Evolutionary conservation across 2,113 vertebrate genomes (phyloP).

Genomic region (Mustelus asterias): DNA sequence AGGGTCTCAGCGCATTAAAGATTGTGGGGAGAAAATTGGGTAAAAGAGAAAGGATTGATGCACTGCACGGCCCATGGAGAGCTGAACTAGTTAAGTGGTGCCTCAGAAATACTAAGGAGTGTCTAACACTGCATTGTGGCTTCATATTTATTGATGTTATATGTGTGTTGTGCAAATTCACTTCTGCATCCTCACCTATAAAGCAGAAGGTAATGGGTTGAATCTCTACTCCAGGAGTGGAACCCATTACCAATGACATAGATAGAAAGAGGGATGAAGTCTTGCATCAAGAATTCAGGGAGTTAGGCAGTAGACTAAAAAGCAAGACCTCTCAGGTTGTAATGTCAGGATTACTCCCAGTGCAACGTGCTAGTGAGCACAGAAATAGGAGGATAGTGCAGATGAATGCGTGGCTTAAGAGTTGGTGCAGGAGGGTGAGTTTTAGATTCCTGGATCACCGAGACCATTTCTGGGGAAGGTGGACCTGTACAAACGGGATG

Average conservation of each 20-base stretch:
- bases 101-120: neutral
- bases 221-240: neutral
- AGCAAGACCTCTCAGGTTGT: too few species aligned
- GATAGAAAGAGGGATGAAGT: too few species aligned
- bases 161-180: neutral
- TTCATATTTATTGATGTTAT: neutral
- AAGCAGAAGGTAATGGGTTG: neutral
- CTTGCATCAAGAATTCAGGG: too few species aligned
- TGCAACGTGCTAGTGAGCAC: too few species aligned
- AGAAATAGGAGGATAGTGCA: too few species aligned
- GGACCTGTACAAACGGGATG: too few species aligned
- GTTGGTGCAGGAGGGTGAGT: too few species aligned
- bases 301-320: too few species aligned
- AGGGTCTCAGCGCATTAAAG: neutral
- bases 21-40: neutral
- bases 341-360: too few species aligned
- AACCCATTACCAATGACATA: neutral
- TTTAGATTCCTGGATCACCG: too few species aligned
- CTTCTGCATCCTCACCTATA: neutral
- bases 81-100: neutral
- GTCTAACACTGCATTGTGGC: neutral
- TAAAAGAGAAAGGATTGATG: neutral
- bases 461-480: too few species aligned
- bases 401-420: too few species aligned
- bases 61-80: neutral